phyloP scores from a whole-genome alignment of 2,888 invertebrate species.

The Elmis aenea region DNA sequence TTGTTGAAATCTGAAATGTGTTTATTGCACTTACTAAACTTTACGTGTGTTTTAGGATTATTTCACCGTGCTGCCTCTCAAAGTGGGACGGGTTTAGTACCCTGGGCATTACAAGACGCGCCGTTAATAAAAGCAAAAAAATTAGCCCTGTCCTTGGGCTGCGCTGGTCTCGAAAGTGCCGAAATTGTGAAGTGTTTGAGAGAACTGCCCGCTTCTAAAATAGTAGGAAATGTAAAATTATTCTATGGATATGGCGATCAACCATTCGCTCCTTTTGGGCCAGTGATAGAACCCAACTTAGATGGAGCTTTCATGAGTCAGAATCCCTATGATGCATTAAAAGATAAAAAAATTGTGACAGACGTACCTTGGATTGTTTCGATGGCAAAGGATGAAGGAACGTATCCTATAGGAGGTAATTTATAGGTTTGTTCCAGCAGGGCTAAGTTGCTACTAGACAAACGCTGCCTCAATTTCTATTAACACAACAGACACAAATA shows the following conservation, averaged over 20 bases:
- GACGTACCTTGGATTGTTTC: constrained; percentile 67
- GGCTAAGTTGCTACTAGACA: too few species aligned
- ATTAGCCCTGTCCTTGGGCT: constrained; percentile 58
- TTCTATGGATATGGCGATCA: constrained; percentile 56
- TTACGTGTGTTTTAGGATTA: constrained; percentile 50
- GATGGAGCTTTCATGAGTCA: constrained; percentile 60
- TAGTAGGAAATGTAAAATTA: constrained; percentile 49
- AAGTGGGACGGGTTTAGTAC: constrained; percentile 63
- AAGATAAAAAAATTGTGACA: constrained; percentile 54
- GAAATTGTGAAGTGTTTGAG: constrained; percentile 62
- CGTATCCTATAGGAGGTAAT: constrained; percentile 67
- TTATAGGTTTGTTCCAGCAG: constrained; percentile 50
- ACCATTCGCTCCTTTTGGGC: constrained; percentile 68
- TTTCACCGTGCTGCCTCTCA: constrained; percentile 61
- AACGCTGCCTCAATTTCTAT: too few species aligned
- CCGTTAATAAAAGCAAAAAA: constrained; percentile 57
- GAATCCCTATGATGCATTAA: constrained; percentile 59
- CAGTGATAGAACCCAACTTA: constrained; percentile 58
- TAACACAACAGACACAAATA: too few species aligned
- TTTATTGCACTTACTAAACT: too few species aligned
- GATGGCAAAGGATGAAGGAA: constrained; percentile 66
- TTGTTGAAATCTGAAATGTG: too few species aligned
- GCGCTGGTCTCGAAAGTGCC: constrained; percentile 50
- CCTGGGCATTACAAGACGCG: constrained; percentile 53
- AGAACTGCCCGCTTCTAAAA: constrained; percentile 54